Percentiles rank a stretch among this genome's conserved stretches.
phyloP scores from a whole-genome alignment of 30 jellyfish, hydroid and myxozoan species.

The Turritopsis dohrnii region DNA sequence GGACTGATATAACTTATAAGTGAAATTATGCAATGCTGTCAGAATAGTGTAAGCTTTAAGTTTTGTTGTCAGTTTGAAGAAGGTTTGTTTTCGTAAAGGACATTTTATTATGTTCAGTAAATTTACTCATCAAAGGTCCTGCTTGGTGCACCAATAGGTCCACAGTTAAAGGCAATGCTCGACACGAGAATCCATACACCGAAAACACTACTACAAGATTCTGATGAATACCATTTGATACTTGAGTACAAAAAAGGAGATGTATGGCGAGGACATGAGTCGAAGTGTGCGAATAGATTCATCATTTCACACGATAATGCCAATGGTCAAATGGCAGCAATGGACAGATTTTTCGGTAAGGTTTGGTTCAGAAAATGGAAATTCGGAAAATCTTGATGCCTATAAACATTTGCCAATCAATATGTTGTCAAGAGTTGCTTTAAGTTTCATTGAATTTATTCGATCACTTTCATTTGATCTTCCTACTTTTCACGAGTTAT shows the following conservation, averaged over 20 bases:
- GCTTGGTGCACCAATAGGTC: constrained; percentile 92
- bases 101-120: not conserved
- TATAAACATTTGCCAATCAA: no score
- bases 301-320: constrained; percentile 68
- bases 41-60: no score
- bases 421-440: no score
- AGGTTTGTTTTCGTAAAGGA: not conserved
- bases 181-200: constrained; percentile 61
- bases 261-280: constrained; percentile 51
- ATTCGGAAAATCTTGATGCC: not conserved
- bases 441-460: not conserved
- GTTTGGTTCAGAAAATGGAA: not conserved
- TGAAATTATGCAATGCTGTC: no score
- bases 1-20: no score
- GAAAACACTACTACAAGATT: constrained; percentile 38
- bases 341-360: constrained; percentile 71
- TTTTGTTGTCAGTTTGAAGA: not conserved
- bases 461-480: no score
- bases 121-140: constrained; percentile 43
- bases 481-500: no score
- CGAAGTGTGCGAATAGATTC: constrained; percentile 72
- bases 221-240: constrained; percentile 73
- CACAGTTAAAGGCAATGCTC: constrained; percentile 43
- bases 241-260: constrained; percentile 75
- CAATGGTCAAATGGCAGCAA: constrained; percentile 63